Evolutionary conservation across 2,113 vertebrate genomes (phyloP), one percentile per base, ranked within the genome.

Genomic region (Cinclus cinclus): DNA sequence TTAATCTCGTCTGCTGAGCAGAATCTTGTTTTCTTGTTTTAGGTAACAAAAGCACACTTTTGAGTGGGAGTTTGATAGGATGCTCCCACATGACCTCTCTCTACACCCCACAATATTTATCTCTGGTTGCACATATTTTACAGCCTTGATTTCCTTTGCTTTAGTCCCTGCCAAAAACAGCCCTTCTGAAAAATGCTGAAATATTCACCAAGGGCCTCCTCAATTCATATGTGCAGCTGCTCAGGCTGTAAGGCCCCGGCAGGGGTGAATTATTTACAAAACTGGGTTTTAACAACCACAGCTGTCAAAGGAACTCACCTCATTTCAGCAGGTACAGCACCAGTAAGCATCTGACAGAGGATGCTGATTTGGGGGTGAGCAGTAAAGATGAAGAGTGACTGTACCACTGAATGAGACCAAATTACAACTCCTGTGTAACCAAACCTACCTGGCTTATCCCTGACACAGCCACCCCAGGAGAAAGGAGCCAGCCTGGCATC

Each of bases 391-490:
- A 82, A 70, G n/a, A 81, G 30, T 3, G 49, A 49, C 17, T 4
- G 1, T 9, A 37, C 7, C 27, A 20, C 4, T 23, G 56, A 70
- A 42, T 11, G 41, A 93, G 33, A 75, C 42, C 30, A 41, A 52
- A 53, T 20, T 30, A 63, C 44, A 89, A 39, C 23, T 68, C 22
- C 35, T 28, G 30, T 17, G 44, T 14, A 52, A 35, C 11, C 60
- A 39, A 81, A 68, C 15, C 71, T 9, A 33, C 20, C 6, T 33
- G 3, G n/a, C 15, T 78, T 21, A 46, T 30, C 20, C 69, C 71
- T n/a, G 14, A 17, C 2, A 0, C 21, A 67, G 47, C 3, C 2
- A 3, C 28, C 25, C 1, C 1, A 71, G 52, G 31, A 86, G 33
- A 53, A 71, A 14, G 23, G 42, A 71, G n/a, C 24, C 84, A 83